Base-by-base conservation (phyloP, 2,113 vertebrate species). In the Alethe diademata region DNA sequence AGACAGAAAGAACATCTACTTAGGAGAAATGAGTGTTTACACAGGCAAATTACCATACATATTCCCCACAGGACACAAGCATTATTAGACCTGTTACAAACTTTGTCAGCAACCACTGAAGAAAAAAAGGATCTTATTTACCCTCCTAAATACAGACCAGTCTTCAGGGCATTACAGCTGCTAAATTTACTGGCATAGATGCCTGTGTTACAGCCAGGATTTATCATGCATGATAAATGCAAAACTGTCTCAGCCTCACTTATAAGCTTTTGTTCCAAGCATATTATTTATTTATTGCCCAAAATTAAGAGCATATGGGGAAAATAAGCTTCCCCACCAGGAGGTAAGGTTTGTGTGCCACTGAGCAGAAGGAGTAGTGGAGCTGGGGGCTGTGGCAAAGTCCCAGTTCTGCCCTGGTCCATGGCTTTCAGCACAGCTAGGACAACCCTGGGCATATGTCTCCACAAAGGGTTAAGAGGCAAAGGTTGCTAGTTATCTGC, bases 11-110 rank as follows among this genome's bases (percentile, higher is more conserved):
- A 80, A 43, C 3, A 8, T 50, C 76, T 81, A 50, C 54, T 85
- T 69, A 42, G 47, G 42, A 96, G 67, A 74, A 88, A 72, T 9
- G 71, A 60, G 22, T 48, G 53, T 84, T 94, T 86, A 78, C 64
- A 67, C 23, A 14, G 48, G 45, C 48, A 90, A 95, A 96, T 96
- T 95, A 95, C 64, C 95, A 97, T 95, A 92, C 69, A 84, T 94
- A 95, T 97, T 97, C 95, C 94, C 94, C 95, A 90, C 40, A 95
- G 82, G 95, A 95, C 79, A 76, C 40, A 67, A 83, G 58, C 88
- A 64, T 96, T 96, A 94, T 95, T 96, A 95, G 72, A 70, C 43
- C 42, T 86, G 78, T 80, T 93, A 95, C 1, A 14, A 88, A 91
- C 58, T 95, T 79, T 88, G 78, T 83, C 82, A 92, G 92, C 87